Conservation (phyloP, 2,113 vertebrate genomes). For the Limanda limanda region DNA sequence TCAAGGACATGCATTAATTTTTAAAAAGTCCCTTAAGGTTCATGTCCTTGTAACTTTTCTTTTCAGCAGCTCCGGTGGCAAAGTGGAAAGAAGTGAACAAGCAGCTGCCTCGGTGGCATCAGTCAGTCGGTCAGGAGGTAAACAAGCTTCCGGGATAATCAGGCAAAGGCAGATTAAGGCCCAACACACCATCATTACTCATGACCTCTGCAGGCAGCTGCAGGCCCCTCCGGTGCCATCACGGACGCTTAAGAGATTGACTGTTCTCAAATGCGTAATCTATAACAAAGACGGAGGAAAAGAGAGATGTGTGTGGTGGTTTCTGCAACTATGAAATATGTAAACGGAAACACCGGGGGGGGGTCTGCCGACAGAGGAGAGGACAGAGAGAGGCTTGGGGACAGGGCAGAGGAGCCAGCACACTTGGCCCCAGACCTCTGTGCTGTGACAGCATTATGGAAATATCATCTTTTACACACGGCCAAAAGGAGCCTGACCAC, state of each 20-base stretch:
- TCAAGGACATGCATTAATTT: constrained; percentile 28
- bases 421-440: constrained; percentile 37
- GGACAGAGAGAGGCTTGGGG: constrained; percentile 54
- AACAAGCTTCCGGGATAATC: constrained; percentile 20
- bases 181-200: constrained; percentile 13
- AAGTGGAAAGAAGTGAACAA: constrained; percentile 1
- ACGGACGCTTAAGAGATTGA: constrained; percentile 29
- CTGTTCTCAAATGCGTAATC: constrained; percentile 41
- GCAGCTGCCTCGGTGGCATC: constrained; percentile 17
- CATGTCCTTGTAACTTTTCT: constrained; percentile 10
- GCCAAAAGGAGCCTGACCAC: constrained; percentile 67
- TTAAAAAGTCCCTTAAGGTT: constrained; percentile 16
- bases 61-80: background rate
- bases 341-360: background rate
- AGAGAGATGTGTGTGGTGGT: constrained; percentile 21
- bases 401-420: constrained; percentile 27
- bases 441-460: constrained; percentile 79
- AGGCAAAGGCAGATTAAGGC: constrained; percentile 25
- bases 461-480: constrained; percentile 66
- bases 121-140: background rate
- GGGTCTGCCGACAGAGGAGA: background rate
- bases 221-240: constrained; percentile 33
- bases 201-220: constrained; percentile 18
- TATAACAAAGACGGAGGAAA: constrained; percentile 12
- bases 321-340: constrained; percentile 3